Evolutionary conservation across 1,140 invertebrate species (phyloP).

Genomic region (Meloidogyne floridensis): DNA sequence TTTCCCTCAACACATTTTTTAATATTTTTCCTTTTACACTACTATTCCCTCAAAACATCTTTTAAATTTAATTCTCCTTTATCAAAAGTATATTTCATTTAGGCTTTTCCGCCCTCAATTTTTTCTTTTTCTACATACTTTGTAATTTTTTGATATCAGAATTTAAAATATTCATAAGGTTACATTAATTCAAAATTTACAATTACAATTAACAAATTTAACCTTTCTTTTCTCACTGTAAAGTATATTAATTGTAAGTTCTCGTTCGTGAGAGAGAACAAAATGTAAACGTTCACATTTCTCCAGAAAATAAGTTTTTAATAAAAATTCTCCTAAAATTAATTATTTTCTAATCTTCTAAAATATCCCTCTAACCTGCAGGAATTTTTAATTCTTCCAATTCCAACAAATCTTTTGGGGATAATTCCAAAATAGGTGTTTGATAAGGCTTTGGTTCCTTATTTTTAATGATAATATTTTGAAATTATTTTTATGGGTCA

Average conservation of each 20-base stretch:
- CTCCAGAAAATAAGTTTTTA: constrained; percentile 38
- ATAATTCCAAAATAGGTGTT: constrained; percentile 19
- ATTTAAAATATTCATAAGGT: neutral
- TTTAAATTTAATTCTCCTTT: too few relatives aligned
- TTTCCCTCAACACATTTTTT: too few relatives aligned
- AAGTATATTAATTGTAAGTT: constrained; percentile 46
- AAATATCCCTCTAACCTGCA: constrained; percentile 26
- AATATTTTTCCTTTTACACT: too few relatives aligned
- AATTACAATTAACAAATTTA: too few relatives aligned
- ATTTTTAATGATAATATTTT: neutral
- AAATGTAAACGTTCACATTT: constrained; percentile 35
- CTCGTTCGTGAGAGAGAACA: constrained; percentile 28
- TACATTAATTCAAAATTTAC: neutral
- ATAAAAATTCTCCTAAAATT: constrained; percentile 31
- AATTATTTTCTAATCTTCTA: neutral
- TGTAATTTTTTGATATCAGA: neutral
- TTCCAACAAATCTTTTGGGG: neutral
- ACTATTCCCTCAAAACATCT: too few relatives aligned
- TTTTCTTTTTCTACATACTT: too few relatives aligned
- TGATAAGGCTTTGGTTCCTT: constrained; percentile 14
- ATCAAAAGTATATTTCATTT: too few relatives aligned
- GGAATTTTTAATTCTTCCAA: constrained; percentile 37
- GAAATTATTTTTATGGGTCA: neutral
- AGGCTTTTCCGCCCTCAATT: too few relatives aligned
- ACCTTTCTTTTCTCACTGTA: constrained; percentile 30